These are phyloP conservation scores for Cantharis lateralis DNA, from an alignment of 2,888 invertebrate species.

Conservation along the genomic window DNA sequence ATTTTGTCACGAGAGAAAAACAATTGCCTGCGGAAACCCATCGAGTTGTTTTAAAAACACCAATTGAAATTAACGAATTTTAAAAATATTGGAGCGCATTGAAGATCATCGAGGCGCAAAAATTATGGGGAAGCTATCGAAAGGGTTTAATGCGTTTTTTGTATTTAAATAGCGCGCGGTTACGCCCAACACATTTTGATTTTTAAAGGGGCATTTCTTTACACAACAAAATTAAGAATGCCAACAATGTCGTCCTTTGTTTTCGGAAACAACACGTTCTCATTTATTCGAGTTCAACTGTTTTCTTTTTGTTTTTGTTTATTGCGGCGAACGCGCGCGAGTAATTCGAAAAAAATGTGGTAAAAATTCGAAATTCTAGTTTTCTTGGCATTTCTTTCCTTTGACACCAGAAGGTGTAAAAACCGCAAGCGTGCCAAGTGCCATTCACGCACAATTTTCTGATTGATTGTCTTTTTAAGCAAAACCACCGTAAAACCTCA, in stretches of 20 bases:
- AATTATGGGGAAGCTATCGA: not conserved
- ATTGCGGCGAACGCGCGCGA: not conserved
- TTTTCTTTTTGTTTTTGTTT: not conserved
- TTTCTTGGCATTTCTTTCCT: not conserved
- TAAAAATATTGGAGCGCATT: not conserved
- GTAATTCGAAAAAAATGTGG: not conserved
- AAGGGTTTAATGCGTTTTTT: not conserved
- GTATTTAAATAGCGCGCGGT: not conserved
- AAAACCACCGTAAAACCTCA: not conserved
- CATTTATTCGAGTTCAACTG: not conserved
- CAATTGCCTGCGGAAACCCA: not conserved
- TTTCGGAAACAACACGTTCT: conserved; percentile 24
- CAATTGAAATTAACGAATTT: not conserved
- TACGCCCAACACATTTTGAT: not conserved
- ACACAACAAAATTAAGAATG: conserved; percentile 13
- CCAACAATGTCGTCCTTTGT: conserved; percentile 13
- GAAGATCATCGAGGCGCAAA: not conserved
- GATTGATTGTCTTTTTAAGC: not conserved
- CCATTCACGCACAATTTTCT: not conserved
- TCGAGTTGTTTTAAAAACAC: conserved; percentile 1
- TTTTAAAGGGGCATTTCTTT: not conserved
- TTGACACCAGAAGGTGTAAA: not conserved
- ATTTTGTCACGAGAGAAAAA: not conserved
- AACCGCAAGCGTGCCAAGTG: not conserved
- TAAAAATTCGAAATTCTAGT: not conserved